Evolutionary conservation across 2,113 vertebrate genomes (phyloP).

Genomic region (Leucoraja erinaceus): DNA sequence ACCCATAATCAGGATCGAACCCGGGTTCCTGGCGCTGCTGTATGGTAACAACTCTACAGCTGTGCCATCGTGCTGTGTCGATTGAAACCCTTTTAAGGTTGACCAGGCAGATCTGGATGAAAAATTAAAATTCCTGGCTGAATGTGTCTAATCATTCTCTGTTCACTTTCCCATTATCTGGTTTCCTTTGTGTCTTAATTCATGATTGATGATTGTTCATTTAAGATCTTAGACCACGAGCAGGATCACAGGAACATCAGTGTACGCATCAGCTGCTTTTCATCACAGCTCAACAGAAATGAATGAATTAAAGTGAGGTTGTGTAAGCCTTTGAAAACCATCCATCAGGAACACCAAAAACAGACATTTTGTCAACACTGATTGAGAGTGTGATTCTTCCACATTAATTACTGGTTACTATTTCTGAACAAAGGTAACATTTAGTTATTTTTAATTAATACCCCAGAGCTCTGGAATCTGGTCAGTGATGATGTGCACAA

Average conservation of each 20-base stretch:
- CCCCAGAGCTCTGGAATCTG: no score
- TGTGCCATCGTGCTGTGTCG: no score
- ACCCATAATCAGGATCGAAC: no score
- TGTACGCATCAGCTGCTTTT: neutral
- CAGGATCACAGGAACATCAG: neutral
- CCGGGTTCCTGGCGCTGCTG: no score
- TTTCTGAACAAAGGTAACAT: neutral
- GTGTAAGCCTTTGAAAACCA: neutral
- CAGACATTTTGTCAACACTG: neutral
- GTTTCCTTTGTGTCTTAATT: neutral
- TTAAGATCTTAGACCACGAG: neutral
- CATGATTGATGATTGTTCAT: neutral
- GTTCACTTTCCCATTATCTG: neutral
- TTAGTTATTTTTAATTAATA: no score
- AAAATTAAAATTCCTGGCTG: neutral
- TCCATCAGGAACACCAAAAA: neutral
- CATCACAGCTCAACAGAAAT: neutral
- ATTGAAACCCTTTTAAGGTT: neutral
- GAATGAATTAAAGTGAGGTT: neutral
- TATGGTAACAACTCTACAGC: no score
- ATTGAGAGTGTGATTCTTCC: neutral
- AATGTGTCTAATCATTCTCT: neutral
- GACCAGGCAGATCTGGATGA: neutral
- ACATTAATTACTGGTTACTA: neutral
- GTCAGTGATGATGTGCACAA: neutral